phyloP scores from a whole-genome alignment of 37 sponge, comb jelly and placozoan genomes.

The Amphimedon queenslandica region DNA sequence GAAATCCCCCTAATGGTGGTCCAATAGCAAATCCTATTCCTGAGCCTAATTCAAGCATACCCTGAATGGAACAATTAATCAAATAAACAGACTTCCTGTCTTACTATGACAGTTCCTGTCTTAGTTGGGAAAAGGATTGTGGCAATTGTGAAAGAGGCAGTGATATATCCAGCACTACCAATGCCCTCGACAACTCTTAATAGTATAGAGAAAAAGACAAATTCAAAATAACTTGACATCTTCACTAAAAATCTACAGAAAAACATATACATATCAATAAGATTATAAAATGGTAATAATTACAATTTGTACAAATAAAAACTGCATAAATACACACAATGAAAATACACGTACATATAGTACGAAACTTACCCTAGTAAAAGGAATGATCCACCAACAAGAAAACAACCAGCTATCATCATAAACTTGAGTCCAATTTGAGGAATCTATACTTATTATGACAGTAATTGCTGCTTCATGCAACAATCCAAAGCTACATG shows the following conservation, averaged over 20 bases:
- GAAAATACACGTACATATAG: neutral
- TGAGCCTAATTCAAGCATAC: slow-evolving; percentile 36
- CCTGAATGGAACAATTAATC: slow-evolving; percentile 15
- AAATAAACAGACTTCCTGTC: neutral
- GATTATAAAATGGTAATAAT: neutral
- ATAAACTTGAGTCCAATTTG: slow-evolving; percentile 36
- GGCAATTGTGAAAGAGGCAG: slow-evolving; percentile 28
- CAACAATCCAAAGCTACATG: too few species aligned
- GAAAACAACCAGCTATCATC: slow-evolving; percentile 15
- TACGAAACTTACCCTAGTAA: slow-evolving; percentile 40
- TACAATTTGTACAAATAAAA: neutral
- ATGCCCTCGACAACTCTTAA: slow-evolving; percentile 39
- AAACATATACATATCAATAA: too few species aligned
- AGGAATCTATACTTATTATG: too few species aligned
- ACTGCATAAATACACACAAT: neutral
- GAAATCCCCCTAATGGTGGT: slow-evolving; percentile 45
- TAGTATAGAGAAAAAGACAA: slow-evolving; percentile 1
- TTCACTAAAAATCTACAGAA: neutral
- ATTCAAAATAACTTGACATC: neutral
- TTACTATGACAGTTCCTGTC: slow-evolving; percentile 8
- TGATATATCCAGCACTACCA: slow-evolving; percentile 31
- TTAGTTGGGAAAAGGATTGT: slow-evolving; percentile 12
- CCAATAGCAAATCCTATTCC: slow-evolving; percentile 48
- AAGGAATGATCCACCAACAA: slow-evolving; percentile 27
- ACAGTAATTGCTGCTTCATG: too few species aligned